Percentiles rank a stretch among this genome's conserved stretches.
phyloP scores from a whole-genome alignment of 1,140 invertebrate genomes.

The Bombus haemorrhoidalis region DNA sequence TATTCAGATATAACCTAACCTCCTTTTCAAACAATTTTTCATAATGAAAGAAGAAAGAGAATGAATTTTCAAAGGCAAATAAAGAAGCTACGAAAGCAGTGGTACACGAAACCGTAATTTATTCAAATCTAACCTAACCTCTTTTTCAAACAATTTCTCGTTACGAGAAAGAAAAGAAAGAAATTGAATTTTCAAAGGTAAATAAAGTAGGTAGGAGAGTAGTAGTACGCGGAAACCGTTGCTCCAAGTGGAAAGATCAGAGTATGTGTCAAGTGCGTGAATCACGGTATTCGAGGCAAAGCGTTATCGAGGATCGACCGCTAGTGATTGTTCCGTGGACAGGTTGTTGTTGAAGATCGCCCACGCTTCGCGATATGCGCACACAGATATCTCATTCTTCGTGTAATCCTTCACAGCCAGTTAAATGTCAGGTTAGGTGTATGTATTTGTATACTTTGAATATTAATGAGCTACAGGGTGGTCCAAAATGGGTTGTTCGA shows the following conservation, averaged over 20 bases:
- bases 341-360: conserved; percentile 66
- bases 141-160: background rate
- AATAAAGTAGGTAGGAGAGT: background rate
- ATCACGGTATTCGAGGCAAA: conserved; percentile 49
- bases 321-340: conserved; percentile 68
- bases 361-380: conserved; percentile 52
- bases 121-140: too few relatives aligned
- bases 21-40: background rate
- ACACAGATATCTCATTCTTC: conserved; percentile 23
- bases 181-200: background rate
- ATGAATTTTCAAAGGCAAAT: background rate
- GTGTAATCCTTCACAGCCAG: conserved; percentile 54
- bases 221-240: background rate
- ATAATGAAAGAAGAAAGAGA: background rate
- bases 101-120: background rate
- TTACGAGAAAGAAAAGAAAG: too few relatives aligned
- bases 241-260: background rate
- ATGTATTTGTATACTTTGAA: conserved; percentile 57
- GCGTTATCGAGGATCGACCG: conserved; percentile 67
- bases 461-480: conserved; percentile 65
- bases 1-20: too few relatives aligned
- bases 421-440: conserved; percentile 62
- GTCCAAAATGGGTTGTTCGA: conserved; percentile 56
- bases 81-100: background rate
- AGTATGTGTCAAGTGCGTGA: conserved; percentile 57